Percentiles rank a stretch among this genome's conserved stretches.
These are phyloP conservation scores for Scarus forsteni DNA, from an alignment of 2,797 vertebrate species.

Conservation along the genomic window DNA sequence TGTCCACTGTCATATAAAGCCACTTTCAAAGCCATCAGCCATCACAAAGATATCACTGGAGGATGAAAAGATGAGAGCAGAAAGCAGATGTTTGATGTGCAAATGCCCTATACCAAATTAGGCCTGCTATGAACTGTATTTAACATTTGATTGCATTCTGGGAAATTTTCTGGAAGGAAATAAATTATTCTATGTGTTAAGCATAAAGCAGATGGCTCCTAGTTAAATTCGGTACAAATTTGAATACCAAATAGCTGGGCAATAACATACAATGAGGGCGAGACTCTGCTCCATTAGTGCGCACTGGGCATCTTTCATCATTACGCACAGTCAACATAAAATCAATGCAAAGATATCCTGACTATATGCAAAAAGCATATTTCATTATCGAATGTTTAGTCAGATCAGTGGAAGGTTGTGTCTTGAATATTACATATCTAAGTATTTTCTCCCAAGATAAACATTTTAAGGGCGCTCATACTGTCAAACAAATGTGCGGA, in stretches of 20 bases:
- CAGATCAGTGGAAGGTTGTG: too few relatives aligned
- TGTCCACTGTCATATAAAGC: constrained; percentile 77
- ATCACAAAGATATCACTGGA: constrained; percentile 23
- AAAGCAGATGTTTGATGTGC: background rate
- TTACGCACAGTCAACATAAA: constrained; percentile 43
- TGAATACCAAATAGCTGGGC: constrained; percentile 49
- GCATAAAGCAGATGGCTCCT: constrained; percentile 24
- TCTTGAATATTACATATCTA: too few relatives aligned
- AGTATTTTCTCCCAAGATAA: constrained; percentile 5
- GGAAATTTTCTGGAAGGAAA: background rate
- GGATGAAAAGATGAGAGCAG: constrained; percentile 21
- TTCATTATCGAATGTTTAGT: background rate
- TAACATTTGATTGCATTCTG: background rate
- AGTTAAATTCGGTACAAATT: constrained; percentile 27
- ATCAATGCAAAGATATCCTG: constrained; percentile 41
- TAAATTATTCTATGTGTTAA: background rate
- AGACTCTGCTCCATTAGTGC: constrained; percentile 62
- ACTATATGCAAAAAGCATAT: constrained; percentile 6
- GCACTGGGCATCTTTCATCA: constrained; percentile 60
- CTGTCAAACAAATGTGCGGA: background rate
- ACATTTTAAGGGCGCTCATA: constrained; percentile 1
- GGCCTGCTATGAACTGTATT: background rate
- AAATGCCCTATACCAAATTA: constrained; percentile 3
- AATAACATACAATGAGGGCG: constrained; percentile 47
- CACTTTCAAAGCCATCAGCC: constrained; percentile 61